Base-by-base conservation (phyloP, 2,888 invertebrate genomes). In the Sesia apiformis region DNA sequence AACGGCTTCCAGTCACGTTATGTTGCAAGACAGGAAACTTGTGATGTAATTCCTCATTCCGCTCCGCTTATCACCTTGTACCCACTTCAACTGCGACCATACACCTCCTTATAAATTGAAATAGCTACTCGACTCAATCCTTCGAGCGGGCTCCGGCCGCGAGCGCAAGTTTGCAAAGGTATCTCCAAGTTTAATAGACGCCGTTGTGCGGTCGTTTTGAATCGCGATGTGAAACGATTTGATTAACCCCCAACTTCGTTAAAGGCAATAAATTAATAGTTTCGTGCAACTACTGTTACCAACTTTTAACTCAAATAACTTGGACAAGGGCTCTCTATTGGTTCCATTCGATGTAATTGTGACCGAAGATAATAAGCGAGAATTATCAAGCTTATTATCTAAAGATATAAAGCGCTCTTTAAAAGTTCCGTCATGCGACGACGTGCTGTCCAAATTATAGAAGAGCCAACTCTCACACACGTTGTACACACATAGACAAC, bases 81-180 rank as follows among this genome's bases (percentile, higher is more conserved):
- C 23, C 23, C 50, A 38, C 63, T 63, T 39, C 8, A 57, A 63
- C 43, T 54, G 50, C 58, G 63, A 55, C 40, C 38, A 8, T 8
- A 52, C 41, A 8, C 23, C 52, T 23, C n/a, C 40, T 41, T 55
- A 65, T 60, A 69, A 67, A 74, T 70, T 74, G 68, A 69, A 74
- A 74, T 66, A 66, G 66, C 66, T 56, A 60, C 57, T 65, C 56
- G 56, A 60, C 63, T 69, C 65, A 63, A 65, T 64, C 53, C 60
- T 50, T 50, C 55, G 56, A 61, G 58, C 57, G 52, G 59, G 58
- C 59, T 61, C 57, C 60, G 54, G 39, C 50, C 50, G 50, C 54
- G 54, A 56, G 55, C 54, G 60, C 57, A 63, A 65, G 56, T 61
- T 62, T 52, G 57, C 42, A 42, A 52, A 55, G 49, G 42, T 50